These are phyloP conservation scores for Brotogeris chrysoptera DNA, from an alignment of 2,797 vertebrate species.

Conservation along the genomic window DNA sequence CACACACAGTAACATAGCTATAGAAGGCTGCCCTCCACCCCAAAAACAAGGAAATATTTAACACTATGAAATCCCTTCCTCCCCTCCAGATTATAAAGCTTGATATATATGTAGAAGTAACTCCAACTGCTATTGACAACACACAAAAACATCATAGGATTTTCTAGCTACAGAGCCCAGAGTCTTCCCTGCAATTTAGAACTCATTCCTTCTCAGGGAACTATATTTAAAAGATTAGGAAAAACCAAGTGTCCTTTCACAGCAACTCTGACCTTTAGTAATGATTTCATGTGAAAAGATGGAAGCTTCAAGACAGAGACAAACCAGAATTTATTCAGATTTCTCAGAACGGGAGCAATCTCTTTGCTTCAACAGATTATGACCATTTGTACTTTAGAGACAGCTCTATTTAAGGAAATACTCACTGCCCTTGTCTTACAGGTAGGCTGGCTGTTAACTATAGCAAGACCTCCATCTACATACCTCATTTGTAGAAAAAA, in stretches of 20 bases:
- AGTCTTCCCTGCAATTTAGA: neutral
- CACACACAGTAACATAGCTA: neutral
- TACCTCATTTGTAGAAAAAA: neutral
- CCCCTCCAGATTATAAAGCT: accelerated
- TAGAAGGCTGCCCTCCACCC: neutral
- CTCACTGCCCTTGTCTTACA: neutral
- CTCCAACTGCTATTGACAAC: neutral
- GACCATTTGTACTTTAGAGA: neutral
- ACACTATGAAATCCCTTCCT: neutral
- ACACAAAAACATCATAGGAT: neutral
- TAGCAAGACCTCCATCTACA: neutral
- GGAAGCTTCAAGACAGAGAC: neutral
- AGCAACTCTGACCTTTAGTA: neutral
- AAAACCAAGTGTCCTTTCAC: neutral
- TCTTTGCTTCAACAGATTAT: neutral
- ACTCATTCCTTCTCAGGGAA: neutral
- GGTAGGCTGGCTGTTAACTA: neutral
- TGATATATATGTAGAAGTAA: accelerated
- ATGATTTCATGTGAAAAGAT: neutral
- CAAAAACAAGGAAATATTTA: neutral
- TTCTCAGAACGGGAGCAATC: neutral
- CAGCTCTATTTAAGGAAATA: neutral
- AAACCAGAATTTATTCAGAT: neutral
- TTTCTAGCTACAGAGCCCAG: neutral
- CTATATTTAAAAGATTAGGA: neutral